A percentile compares a stretch with the other conserved stretches of the same genome.
Conservation (phyloP, 2,888 invertebrate genomes). For the Hirtodrosophila cameraria region DNA sequence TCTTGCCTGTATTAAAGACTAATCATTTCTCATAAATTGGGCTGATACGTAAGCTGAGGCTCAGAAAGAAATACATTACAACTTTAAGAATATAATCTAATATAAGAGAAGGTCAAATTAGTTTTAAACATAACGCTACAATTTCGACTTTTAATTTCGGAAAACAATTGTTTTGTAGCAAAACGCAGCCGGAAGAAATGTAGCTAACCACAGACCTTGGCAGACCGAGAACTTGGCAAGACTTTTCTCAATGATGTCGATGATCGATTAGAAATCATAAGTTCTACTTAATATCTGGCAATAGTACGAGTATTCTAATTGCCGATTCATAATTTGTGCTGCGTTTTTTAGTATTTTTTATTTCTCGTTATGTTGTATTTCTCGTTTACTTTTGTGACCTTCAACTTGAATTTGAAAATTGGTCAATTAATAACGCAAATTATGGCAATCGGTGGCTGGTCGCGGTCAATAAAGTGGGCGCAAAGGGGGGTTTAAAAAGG, state of each 20-base stretch:
- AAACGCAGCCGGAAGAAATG: slow-evolving; percentile 40
- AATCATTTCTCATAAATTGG: too few relatives aligned
- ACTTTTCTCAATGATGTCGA: slow-evolving; percentile 35
- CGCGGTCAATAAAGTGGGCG: slow-evolving; percentile 11
- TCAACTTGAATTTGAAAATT: slow-evolving; percentile 79
- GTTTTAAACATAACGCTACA: too few relatives aligned
- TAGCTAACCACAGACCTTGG: slow-evolving; percentile 41
- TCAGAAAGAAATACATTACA: too few relatives aligned
- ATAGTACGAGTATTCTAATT: slow-evolving; percentile 58
- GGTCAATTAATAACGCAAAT: slow-evolving; percentile 76
- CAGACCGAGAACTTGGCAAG: slow-evolving; percentile 14
- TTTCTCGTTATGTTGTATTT: slow-evolving; percentile 17
- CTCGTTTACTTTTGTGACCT: slow-evolving; percentile 64
- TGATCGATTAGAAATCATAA: slow-evolving; percentile 23
- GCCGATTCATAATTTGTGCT: slow-evolving; percentile 54
- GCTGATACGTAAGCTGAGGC: too few relatives aligned
- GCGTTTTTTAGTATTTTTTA: slow-evolving; percentile 15
- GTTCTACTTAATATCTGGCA: slow-evolving; percentile 26
- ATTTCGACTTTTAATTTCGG: too few relatives aligned
- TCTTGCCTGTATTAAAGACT: too few relatives aligned
- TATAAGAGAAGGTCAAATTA: too few relatives aligned
- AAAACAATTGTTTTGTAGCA: too few relatives aligned
- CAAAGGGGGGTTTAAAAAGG: not conserved
- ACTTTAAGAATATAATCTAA: too few relatives aligned
- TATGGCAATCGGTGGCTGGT: slow-evolving; percentile 59